These are phyloP conservation scores for Rhombomys opimus DNA, from an alignment of 2,113 vertebrate species.

Conservation along the genomic window DNA sequence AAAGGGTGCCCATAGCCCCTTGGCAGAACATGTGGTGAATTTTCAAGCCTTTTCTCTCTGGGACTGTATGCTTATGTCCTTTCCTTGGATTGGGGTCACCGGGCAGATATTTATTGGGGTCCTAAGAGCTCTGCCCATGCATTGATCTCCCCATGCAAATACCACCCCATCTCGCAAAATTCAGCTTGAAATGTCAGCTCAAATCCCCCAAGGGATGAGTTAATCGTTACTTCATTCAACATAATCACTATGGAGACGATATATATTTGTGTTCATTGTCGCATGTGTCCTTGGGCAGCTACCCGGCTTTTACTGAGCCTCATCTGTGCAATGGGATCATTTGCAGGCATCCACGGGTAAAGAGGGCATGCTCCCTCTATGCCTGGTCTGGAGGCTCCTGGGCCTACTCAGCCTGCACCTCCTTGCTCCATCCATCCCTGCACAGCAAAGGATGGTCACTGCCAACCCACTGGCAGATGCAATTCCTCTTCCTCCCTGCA, in stretches of 20 bases:
- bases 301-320: not conserved
- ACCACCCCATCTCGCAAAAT: not conserved
- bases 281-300: not conserved
- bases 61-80: not conserved
- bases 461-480: not conserved
- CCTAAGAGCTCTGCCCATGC: not conserved
- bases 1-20: not conserved
- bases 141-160: not conserved
- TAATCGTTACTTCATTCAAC: not conserved
- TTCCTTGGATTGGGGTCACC: not conserved
- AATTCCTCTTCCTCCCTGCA: not conserved
- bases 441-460: rapidly evolving
- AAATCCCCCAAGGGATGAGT: not conserved
- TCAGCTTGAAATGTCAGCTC: not conserved
- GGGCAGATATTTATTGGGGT: not conserved
- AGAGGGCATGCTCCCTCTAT: too few relatives aligned
- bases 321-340: not conserved
- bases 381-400: not conserved
- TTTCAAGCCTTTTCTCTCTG: not conserved
- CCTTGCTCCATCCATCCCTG: not conserved
- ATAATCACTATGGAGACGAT: not conserved
- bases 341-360: not conserved
- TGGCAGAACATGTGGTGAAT: not conserved
- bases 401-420: too few relatives aligned
- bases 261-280: not conserved